Evolutionary conservation across 2,888 invertebrate species (phyloP), one percentile per base, ranked within the genome.

Genomic region (Diloba caeruleocephala): DNA sequence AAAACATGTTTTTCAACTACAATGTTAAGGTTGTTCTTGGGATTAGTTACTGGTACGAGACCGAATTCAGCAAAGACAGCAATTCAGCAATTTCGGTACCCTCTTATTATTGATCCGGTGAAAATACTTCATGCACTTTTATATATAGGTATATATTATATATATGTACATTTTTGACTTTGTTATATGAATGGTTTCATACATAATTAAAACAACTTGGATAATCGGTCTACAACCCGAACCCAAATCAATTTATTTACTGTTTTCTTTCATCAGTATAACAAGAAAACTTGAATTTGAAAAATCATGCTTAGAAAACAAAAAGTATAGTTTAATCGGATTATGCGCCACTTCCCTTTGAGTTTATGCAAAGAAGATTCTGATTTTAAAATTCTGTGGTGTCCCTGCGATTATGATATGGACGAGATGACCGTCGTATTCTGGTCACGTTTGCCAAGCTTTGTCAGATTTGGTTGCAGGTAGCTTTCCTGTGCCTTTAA

Each of bases 401-500:
- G 57, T 81, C 74, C 70, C 77, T 71, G 70, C 79, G 82, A 87
- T 87, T 89, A 88, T 87, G 82, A 86, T 88, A 87, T 81, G 81
- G 78, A 78, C 74, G 76, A 76, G 70, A 65, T 79, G 79, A 79
- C 82, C 78, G 63, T 52, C 39, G 52, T 54, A 90, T 90, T 89
- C 88, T 56, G 46, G 79, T 89, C 91, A 91, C 91, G 92, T 89
- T 61, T 66, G 59, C 73, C 72, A 77, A 82, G 79, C 84, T 84
- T 84, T 85, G 82, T 85, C 84, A 88, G 85, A 88, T 88, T 85
- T 84, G 80, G 84, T 76, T 71, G 73, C 79, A 82, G 81, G 81
- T 84, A 80, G 71, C 71, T 67, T 76, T 73, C 67, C 65, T 48
- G 55, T 45, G 38, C 49, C 44, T 57, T 23, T 46, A 25, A 51